Base-by-base conservation (phyloP, 2,113 vertebrate genomes). In the Anguilla rostrata region DNA sequence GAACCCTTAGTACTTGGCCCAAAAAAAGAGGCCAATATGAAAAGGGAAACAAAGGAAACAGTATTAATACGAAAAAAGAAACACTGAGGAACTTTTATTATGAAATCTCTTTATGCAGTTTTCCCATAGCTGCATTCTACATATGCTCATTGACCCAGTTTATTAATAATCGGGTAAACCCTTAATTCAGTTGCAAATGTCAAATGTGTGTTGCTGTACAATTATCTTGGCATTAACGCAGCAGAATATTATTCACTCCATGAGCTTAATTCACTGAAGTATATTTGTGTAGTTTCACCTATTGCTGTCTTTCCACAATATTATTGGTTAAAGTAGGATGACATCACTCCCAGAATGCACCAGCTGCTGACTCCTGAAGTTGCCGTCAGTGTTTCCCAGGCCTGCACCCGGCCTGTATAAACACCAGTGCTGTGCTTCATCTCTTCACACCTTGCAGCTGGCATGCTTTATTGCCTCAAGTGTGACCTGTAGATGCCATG, bases 391-490 rank as follows among this genome's bases (percentile, higher is more conserved):
- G 26, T 86, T 94, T 93, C 92, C 90, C 91, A 92, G 91, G 87
- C 82, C 93, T 88, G 89, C 92, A 92, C 91, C 92, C 34, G 34
- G 93, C 92, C 92, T 94, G 93, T 93, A 90, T 90, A 93, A 93
- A 94, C 91, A 92, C 81, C 87, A 71, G 53, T 39, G 78, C 81
- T 84, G 93, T 90, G 93, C 90, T n/a, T n/a, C 88, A 95, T 89
- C 85, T 49, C 86, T 85, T 91, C 63, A 39, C 88, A 91, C 90
- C 56, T 90, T 82, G 87, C 56, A 0, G 92, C 89, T 87, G 91
- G 78, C 78, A 82, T 81, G 56, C 78, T 84, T 84, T 41, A 53
- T 57, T n/a, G 49, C 29, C 82, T 22, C 9, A 26, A 26, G 84
- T 39, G 78, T 81, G 43, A 57, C n/a, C 79, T 39, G 39, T 15